Base-by-base conservation (phyloP, 2,797 vertebrate genomes). In the Paedocypris micromegethes region DNA sequence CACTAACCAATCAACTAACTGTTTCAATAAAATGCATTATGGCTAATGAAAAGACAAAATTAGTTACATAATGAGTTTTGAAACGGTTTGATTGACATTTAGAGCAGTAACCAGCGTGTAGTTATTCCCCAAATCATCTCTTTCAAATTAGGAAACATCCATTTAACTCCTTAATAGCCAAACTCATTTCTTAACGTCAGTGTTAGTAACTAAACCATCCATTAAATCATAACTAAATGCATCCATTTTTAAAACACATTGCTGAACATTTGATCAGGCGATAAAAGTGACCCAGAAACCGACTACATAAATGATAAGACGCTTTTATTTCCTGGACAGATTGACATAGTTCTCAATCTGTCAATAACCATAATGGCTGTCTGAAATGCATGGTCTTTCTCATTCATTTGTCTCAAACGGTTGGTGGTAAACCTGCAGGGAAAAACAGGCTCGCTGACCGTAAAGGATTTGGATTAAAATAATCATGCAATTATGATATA, bases 401-500 rank as follows among this genome's bases (percentile, higher is more conserved):
- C 9, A 3, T 44, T 44, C 23, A 49, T 9, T 66, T 61, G 9
- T 48, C 50, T 23, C n/a, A 69, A 47, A 23, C 39, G 23, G 44
- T 53, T 8, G 5, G 2, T 8, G 51, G 38, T 9, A 66, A 44
- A 51, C 39, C 8, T 49, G 38, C 48, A 50, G 49, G 5, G 47
- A 56, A 41, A 61, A 44, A 8, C 46, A 64, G 53, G 40, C 42
- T 63, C 46, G 50, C 59, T 70, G 68, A 63, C 46, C 46, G 41
- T 57, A 46, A 56, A 3, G 37, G 46, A 70, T 70, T 49, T 55
- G 58, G 23, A n/a, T 69, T 2, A 60, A 60, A 66, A 65, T 58
- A 67, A 67, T 67, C 55, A 52, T 52, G 48, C 37, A 48, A 59
- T 59, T 68, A 68, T 52, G 57, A 52, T 59, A 68, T 68, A 59